A percentile compares a stretch with the other conserved stretches of the same genome.
These are phyloP conservation scores for Tridacna crocea DNA, from an alignment of 2,888 invertebrate species.

Conservation along the genomic window DNA sequence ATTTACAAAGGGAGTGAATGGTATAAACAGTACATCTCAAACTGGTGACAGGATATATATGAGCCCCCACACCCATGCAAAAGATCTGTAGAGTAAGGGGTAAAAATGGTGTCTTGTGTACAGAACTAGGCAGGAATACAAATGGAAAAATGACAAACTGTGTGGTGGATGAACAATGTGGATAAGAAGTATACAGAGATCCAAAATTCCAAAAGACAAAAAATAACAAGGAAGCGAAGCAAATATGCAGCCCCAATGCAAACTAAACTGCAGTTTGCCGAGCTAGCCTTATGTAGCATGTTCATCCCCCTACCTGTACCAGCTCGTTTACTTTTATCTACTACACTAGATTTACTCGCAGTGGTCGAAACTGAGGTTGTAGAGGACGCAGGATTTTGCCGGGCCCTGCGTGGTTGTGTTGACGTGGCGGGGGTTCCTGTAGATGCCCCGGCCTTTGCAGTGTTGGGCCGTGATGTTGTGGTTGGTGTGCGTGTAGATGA, in stretches of 20 bases:
- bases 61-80: not conserved
- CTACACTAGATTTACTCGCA: slow-evolving; percentile 54
- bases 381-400: slow-evolving; percentile 49
- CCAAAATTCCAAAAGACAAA: slow-evolving; percentile 18
- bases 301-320: slow-evolving; percentile 55
- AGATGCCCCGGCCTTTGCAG: slow-evolving; percentile 25
- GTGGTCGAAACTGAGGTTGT: slow-evolving; percentile 57
- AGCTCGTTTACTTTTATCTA: slow-evolving; percentile 60
- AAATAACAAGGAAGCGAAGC: slow-evolving; percentile 31
- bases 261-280: slow-evolving; percentile 35
- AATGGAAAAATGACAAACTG: slow-evolving; percentile 3
- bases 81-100: not conserved
- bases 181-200: slow-evolving; percentile 12
- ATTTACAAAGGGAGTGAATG: not conserved
- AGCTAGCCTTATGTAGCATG: slow-evolving; percentile 9
- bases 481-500: slow-evolving; percentile 43
- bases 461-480: slow-evolving; percentile 30
- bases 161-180: slow-evolving; percentile 5
- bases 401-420: slow-evolving; percentile 24
- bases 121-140: not conserved
- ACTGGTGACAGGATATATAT: not conserved
- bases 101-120: slow-evolving; percentile 6
- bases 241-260: slow-evolving; percentile 39
- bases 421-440: slow-evolving; percentile 22
- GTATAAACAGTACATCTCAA: not conserved